Percentiles rank a stretch among this genome's conserved stretches.
Conservation (phyloP, 2,888 invertebrate species). For the Spodoptera picta region DNA sequence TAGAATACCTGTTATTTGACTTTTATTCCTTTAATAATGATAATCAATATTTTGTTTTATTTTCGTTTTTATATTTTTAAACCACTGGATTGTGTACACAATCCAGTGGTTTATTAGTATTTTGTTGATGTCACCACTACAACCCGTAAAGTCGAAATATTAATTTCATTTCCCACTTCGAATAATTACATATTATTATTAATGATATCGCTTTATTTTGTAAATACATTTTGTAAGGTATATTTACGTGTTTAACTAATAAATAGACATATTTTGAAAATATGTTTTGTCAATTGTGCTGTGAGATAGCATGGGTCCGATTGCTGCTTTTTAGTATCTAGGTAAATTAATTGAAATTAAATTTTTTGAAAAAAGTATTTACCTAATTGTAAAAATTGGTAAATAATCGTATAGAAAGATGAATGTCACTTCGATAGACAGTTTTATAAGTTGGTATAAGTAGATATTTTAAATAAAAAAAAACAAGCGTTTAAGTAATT, state of each 20-base stretch:
- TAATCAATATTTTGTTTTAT: neutral
- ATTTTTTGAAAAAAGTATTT: conserved; percentile 16
- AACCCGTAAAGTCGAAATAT: conserved; percentile 57
- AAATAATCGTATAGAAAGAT: conserved; percentile 8
- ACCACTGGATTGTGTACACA: too few relatives aligned
- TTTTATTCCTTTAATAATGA: neutral
- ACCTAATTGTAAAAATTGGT: conserved; percentile 1
- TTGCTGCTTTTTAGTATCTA: conserved; percentile 67
- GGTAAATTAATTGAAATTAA: conserved; percentile 33
- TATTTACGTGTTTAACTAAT: conserved; percentile 86
- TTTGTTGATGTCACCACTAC: conserved; percentile 48
- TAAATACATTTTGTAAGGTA: conserved; percentile 87
- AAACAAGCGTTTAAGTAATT: too few relatives aligned
- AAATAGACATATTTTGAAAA: conserved; percentile 86
- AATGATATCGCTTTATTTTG: conserved; percentile 84
- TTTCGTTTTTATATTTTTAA: conserved; percentile 2
- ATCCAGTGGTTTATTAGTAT: neutral
- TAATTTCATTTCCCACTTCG: conserved; percentile 75
- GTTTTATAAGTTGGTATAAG: conserved; percentile 3
- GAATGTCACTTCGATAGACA: conserved; percentile 2
- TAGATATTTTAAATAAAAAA: neutral
- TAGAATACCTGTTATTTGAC: too few relatives aligned
- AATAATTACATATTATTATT: conserved; percentile 68
- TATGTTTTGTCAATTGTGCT: conserved; percentile 89
- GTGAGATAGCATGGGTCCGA: conserved; percentile 77